phyloP scores from a whole-genome alignment of 2,113 vertebrate genomes.

The Irena cyanogastra region DNA sequence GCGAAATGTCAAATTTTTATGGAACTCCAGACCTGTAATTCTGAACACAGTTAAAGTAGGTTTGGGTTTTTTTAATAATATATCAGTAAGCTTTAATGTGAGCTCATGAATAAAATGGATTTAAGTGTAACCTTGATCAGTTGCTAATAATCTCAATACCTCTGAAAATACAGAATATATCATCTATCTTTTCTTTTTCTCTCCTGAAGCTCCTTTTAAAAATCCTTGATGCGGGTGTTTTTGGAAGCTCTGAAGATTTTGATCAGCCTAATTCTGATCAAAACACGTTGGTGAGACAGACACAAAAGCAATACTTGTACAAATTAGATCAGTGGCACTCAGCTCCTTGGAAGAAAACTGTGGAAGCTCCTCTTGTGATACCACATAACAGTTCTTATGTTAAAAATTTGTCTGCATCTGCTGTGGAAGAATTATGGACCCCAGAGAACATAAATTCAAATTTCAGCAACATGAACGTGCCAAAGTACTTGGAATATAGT shows the following conservation, averaged over 20 bases:
- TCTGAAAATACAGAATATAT: background rate
- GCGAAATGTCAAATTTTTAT: background rate
- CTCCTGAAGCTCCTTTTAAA: background rate
- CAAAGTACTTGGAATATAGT: background rate
- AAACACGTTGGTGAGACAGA: background rate
- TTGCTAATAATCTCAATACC: background rate
- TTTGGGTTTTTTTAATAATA: background rate
- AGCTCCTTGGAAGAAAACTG: constrained; percentile 41
- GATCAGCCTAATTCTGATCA: background rate
- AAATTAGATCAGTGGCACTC: constrained; percentile 65
- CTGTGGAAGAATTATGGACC: constrained; percentile 63
- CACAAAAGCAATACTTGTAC: constrained; percentile 8
- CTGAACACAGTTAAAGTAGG: background rate
- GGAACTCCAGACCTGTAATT: background rate
- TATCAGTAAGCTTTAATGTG: background rate
- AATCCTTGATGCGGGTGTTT: constrained; percentile 41
- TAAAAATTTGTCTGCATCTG: constrained; percentile 23
- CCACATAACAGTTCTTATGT: constrained; percentile 50
- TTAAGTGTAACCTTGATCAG: background rate
- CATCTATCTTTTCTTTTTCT: background rate
- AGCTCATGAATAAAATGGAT: background rate
- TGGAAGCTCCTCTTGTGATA: constrained; percentile 39
- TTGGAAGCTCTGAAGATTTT: constrained; percentile 49
- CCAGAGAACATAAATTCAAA: constrained; percentile 14
- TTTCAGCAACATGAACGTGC: background rate